Evolutionary conservation across 1,140 invertebrate genomes (phyloP).

Genomic region (Bombyx mori): ASM3026992v2 NC_085111.1:1237001-1237500

Average conservation of each 20-base stretch:
- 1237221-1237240: slow-evolving; percentile 75
- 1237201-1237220: slow-evolving; percentile 87
- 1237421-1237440: no score
- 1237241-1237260: slow-evolving; percentile 86
- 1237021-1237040: background rate
- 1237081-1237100: no score
- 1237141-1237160: slow-evolving; percentile 75
- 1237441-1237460: no score
- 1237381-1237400: no score
- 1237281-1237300: slow-evolving; percentile 79
- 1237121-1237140: slow-evolving; percentile 87
- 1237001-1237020: background rate
- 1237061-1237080: background rate
- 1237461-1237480: no score
- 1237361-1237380: no score
- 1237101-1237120: slow-evolving; percentile 36
- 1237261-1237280: slow-evolving; percentile 80
- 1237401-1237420: no score
- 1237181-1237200: slow-evolving; percentile 88
- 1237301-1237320: slow-evolving; percentile 74
- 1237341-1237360: no score
- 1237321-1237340: no score
- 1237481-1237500: no score
- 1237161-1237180: slow-evolving; percentile 81
- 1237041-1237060: background rate